Base-by-base conservation (phyloP, 2,113 vertebrate genomes). In the Orycteropus afer region DNA sequence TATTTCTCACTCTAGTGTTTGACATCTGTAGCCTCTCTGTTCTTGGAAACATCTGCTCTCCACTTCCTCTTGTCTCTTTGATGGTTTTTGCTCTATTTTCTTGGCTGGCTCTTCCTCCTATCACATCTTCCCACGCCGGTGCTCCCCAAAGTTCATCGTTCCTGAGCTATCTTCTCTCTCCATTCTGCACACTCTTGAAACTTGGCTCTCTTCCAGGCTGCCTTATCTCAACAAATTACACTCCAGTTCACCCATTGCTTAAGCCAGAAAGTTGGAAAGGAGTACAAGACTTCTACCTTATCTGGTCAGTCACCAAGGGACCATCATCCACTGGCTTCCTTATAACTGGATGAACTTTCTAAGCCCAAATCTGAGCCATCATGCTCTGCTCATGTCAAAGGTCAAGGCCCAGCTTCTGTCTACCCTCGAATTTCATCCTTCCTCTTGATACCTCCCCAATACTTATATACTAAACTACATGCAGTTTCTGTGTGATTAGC, bases 121-220 rank as follows among this genome's bases (percentile, higher is more conserved):
- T 92, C 84, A 4, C 57, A 45, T 69, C 57, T n/a, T 4, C 25
- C 55, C 81, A 45, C 9, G 15, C 23, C 0, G 0, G 47, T 90
- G 74, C 45, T 61, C 51, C 15, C 42, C 74, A 40, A 45, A 67
- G 83, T 61, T 57, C 29, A 7, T 89, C 59, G 85, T 63, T 65
- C 59, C 77, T 87, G 34, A 51, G 29, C 55, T 95, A 94, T 96
- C 93, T 87, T 90, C 45, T 67, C 15, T 14, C 4, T 87, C 47
- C 78, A 81, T 27, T 65, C 88, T 45, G 77, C 78, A 45, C 13
- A 17, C 27, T 34, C 71, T 53, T 34, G 42, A 51, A 47, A 78
- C 86, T 37, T 76, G 85, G 85, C 40, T 45, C 29, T 91, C 69
- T 67, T 45, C 59, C 53, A 77, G 51, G 47, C 15, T 27, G 51